Conservation (phyloP, 2,888 invertebrate genomes). For the Enchytraeus crypticus region DNA sequence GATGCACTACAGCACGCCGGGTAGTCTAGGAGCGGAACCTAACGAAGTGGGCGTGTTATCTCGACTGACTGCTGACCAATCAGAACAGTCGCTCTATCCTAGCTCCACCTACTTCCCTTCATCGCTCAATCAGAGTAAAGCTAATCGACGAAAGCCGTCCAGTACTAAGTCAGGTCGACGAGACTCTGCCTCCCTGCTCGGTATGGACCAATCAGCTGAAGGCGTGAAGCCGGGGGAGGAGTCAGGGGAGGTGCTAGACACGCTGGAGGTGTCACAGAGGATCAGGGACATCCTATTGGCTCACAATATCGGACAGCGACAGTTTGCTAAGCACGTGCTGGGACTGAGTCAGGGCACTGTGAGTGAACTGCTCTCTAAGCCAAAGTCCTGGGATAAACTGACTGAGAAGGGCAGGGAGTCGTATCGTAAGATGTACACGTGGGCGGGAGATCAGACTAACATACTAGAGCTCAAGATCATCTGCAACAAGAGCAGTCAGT, state of each 20-base stretch:
- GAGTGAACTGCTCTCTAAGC: slow-evolving; percentile 92
- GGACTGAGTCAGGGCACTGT: slow-evolving; percentile 93
- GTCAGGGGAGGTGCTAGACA: slow-evolving; percentile 59
- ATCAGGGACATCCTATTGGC: slow-evolving; percentile 87
- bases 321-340: slow-evolving; percentile 96
- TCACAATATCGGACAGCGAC: slow-evolving; percentile 94
- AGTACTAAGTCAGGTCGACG: too few species aligned
- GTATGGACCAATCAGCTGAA: too few species aligned
- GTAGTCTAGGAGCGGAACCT: too few species aligned
- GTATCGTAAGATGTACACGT: slow-evolving; percentile 98
- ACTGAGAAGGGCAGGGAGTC: slow-evolving; percentile 99
- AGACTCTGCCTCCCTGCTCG: too few species aligned
- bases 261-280: slow-evolving; percentile 79
- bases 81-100: too few species aligned
- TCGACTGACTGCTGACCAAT: too few species aligned
- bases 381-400: slow-evolving; percentile 98
- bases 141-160: too few species aligned
- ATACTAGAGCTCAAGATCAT: slow-evolving; percentile 93
- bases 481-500: slow-evolving; percentile 56
- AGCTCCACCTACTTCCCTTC: too few species aligned
- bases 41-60: too few species aligned
- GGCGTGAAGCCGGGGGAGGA: too few species aligned
- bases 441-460: slow-evolving; percentile 96
- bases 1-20: too few species aligned
- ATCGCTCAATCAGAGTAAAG: too few species aligned